Evolutionary conservation across 2,113 vertebrate genomes (phyloP), one percentile per base, ranked within the genome.

Genomic region (Cyanistes caeruleus): DNA sequence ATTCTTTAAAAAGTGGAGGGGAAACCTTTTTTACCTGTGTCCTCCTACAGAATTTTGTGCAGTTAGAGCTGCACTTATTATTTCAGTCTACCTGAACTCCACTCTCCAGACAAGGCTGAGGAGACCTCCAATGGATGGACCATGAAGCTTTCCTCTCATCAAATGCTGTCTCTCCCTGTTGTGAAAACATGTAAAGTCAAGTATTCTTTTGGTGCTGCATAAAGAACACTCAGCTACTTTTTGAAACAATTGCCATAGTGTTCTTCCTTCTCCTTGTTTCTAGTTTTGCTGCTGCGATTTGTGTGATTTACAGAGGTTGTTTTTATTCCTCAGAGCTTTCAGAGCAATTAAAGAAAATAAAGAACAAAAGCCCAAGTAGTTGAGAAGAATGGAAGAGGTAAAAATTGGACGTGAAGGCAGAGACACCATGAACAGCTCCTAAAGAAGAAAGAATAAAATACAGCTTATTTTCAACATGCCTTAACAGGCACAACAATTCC

Each of bases 311-410:
- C 55, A 91, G 60, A 87, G 27, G 27, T 19, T 56, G 16, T 6
- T 90, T 65, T 80, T 69, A 83, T 77, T 81, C 68, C 60, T 92
- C 62, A 18, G 58, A 77, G 60, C 12, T 90, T 95, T 89, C 79
- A 31, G 43, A 72, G 63, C n/a, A 80, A 83, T 94, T 94, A 83
- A 94, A 75, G 81, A 92, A 92, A 84, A 91, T 60, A 90, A 90
- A 79, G 58, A 94, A 39, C 0, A 9, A 89, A 89, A 13, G 33
- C 16, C 60, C 11, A 64, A 44, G 21, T 21, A 69, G 51, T 11
- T 80, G 49, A 85, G 76, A 87, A 73, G 51, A 90, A 89, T 21
- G 16, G 48, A 76, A 62, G 27, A 84, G 24, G 48, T 53, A 68
- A 88, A 95, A 87, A 41, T 46, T 2, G 8, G 44, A 62, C 53